Conservation (phyloP, 2,797 vertebrate genomes). For the Bradypodion ventrale region DNA sequence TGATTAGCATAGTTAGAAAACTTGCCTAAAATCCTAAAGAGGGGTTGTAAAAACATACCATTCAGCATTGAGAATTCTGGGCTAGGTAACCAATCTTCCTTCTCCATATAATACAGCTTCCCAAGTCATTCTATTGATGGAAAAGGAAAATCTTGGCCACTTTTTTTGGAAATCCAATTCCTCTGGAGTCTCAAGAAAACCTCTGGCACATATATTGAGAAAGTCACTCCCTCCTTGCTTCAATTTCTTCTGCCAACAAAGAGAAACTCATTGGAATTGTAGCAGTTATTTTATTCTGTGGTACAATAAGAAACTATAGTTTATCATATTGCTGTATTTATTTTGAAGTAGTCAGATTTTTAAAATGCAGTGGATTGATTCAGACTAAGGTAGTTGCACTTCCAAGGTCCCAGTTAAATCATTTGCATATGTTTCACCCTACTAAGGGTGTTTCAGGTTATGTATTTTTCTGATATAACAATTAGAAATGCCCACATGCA, state of each 20-base stretch:
- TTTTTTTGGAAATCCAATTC: too few species aligned
- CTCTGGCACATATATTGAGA: background rate
- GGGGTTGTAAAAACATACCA: background rate
- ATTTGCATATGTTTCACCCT: too few species aligned
- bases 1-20: background rate
- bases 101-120: background rate
- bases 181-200: background rate
- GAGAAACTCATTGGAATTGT: background rate
- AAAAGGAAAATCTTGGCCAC: background rate
- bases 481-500: too few species aligned
- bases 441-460: too few species aligned
- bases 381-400: background rate
- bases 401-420: background rate
- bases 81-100: background rate
- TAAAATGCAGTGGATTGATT: background rate
- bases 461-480: too few species aligned
- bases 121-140: background rate
- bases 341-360: background rate
- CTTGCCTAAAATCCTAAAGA: background rate
- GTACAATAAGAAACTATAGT: background rate
- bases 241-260: background rate
- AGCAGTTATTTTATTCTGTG: background rate
- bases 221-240: background rate
- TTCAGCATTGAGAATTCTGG: background rate
- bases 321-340: background rate